Conservation (phyloP, 2,797 vertebrate species). For the Florisuga fusca region DNA sequence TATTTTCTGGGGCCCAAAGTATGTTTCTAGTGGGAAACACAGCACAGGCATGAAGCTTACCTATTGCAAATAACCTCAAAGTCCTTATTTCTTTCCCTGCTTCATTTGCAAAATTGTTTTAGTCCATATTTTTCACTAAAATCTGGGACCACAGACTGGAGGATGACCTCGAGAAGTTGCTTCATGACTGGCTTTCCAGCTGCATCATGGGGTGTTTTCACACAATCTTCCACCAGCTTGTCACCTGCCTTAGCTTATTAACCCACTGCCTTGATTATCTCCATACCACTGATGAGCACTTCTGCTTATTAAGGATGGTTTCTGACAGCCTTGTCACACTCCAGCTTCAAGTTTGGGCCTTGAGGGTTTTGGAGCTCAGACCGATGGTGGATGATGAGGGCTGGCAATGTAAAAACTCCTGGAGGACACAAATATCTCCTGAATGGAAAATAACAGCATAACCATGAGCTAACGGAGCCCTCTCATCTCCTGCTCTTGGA, state of each 20-base stretch:
- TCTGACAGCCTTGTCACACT: neutral
- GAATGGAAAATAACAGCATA: neutral
- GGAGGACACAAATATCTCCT: neutral
- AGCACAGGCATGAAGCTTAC: neutral
- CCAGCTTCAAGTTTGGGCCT: neutral
- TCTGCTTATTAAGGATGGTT: neutral
- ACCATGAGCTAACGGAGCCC: neutral
- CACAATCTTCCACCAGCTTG: neutral
- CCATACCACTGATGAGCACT: neutral
- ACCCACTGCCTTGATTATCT: neutral
- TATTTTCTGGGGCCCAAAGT: neutral
- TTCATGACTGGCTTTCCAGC: neutral
- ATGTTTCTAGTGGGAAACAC: neutral
- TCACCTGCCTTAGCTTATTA: neutral
- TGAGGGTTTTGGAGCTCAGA: neutral
- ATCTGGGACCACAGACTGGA: neutral
- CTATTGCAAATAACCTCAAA: neutral
- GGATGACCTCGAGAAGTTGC: neutral
- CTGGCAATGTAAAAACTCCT: slow-evolving; percentile 4
- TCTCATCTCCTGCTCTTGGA: neutral
- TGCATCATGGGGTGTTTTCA: neutral
- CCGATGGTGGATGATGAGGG: neutral
- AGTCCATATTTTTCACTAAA: neutral
- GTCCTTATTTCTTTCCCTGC: neutral
- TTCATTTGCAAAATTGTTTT: neutral